A percentile compares a stretch with the other conserved stretches of the same genome.
phyloP scores from a whole-genome alignment of 2,113 vertebrate genomes.

The Neomonachus schauinslandi region DNA sequence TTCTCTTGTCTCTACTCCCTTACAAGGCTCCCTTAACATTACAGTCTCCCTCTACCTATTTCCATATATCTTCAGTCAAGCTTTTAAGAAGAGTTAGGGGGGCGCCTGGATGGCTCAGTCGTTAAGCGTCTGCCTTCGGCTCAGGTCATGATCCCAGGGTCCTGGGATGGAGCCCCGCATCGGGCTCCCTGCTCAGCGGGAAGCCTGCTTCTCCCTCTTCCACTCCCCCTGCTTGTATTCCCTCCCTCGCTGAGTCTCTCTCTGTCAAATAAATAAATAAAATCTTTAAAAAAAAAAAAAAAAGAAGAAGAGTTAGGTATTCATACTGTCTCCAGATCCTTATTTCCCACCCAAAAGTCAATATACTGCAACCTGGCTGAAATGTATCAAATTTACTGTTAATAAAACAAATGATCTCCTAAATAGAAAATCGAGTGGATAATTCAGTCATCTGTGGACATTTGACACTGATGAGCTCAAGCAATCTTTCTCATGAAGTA shows the following conservation, averaged over 20 bases:
- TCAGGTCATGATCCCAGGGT: too few species aligned
- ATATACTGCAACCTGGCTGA: background rate
- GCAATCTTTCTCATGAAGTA: constrained; percentile 38
- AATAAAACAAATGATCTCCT: background rate
- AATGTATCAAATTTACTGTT: background rate
- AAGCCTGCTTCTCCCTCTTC: too few species aligned
- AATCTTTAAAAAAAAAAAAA: too few species aligned
- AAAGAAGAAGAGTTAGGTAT: background rate
- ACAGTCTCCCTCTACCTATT: background rate
- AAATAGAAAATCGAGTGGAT: background rate
- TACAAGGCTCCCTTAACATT: background rate
- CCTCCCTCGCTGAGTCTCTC: too few species aligned
- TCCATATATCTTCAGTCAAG: background rate
- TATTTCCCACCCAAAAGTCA: background rate
- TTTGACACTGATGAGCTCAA: background rate
- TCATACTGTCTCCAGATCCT: background rate
- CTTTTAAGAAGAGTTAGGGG: background rate
- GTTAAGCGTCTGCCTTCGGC: too few species aligned
- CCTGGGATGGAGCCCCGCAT: too few species aligned
- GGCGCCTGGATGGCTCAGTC: too few species aligned
- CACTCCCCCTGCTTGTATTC: too few species aligned
- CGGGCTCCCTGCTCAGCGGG: too few species aligned
- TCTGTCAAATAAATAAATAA: too few species aligned
- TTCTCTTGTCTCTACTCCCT: background rate
- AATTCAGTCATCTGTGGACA: constrained; percentile 18